Evolutionary conservation across 1,140 invertebrate species (phyloP).

Genomic region (Thereuonema tuberculata): DNA sequence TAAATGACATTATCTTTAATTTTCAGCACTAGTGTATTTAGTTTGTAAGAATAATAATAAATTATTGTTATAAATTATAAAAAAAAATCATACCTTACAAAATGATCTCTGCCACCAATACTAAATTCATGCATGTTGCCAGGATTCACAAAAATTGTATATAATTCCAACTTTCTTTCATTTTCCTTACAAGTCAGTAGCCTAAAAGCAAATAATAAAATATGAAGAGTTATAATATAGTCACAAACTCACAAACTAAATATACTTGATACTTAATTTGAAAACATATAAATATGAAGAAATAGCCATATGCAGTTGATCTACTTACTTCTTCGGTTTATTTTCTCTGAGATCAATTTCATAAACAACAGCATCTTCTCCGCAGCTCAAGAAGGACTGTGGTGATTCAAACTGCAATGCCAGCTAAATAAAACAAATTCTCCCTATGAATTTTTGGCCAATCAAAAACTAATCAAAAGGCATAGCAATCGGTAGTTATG

Average conservation of each 20-base stretch:
- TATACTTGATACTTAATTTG: no score
- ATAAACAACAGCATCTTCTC: conserved; percentile 71
- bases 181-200: conserved; percentile 48
- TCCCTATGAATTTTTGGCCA: no score
- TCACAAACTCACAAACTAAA: no score
- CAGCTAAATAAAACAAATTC: conserved; percentile 45
- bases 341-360: conserved; percentile 64
- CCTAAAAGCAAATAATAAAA: conserved; percentile 34
- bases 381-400: conserved; percentile 65
- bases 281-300: no score
- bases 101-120: conserved; percentile 53
- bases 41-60: no score
- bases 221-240: no score
- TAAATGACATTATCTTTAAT: no score
- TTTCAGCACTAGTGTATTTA: no score
- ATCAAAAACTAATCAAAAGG: no score
- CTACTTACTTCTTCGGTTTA: conserved; percentile 46
- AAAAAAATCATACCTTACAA: conserved; percentile 31
- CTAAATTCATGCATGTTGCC: conserved; percentile 60
- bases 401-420: conserved; percentile 54
- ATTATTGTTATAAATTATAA: no score
- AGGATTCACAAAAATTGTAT: conserved; percentile 76
- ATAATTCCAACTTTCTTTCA: conserved; percentile 50
- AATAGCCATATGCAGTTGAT: no score
- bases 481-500: no score